phyloP scores from a whole-genome alignment of 2,888 invertebrate species.

The Pyrgus malvae region DNA sequence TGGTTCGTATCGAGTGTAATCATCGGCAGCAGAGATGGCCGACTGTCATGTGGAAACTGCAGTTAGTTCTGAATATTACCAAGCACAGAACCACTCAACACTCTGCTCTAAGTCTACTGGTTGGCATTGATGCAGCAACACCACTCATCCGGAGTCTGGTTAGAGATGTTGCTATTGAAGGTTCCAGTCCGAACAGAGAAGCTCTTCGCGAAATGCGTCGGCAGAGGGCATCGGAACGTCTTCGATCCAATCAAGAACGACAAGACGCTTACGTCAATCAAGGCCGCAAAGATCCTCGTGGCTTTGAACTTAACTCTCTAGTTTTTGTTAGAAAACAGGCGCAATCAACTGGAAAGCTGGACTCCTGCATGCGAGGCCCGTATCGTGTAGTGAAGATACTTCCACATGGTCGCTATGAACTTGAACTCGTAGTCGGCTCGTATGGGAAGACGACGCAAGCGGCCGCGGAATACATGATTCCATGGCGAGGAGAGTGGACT shows the following conservation, averaged over 20 bases:
- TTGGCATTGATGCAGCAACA: neutral
- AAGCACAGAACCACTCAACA: constrained; percentile 25
- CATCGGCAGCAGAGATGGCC: constrained; percentile 13
- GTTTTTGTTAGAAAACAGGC: neutral
- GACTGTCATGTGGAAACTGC: constrained; percentile 25
- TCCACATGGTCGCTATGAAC: neutral
- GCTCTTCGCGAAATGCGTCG: neutral
- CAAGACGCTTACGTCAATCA: constrained; percentile 21
- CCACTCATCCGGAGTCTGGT: neutral
- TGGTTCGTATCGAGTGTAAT: constrained; percentile 19
- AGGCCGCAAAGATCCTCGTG: neutral
- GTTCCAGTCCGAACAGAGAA: neutral
- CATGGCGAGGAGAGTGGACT: constrained; percentile 6
- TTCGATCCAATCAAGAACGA: neutral
- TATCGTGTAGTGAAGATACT: neutral
- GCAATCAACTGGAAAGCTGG: constrained; percentile 3
- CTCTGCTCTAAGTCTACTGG: constrained; percentile 10
- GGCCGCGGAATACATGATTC: neutral
- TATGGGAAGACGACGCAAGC: constrained; percentile 4
- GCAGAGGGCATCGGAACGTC: neutral
- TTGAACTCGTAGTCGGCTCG: neutral
- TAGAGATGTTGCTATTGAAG: neutral
- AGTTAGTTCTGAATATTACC: constrained; percentile 28
- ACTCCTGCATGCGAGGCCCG: constrained; percentile 1
- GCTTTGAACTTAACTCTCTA: neutral